Percentiles rank a stretch among this genome's conserved stretches.
phyloP scores from a whole-genome alignment of 2,888 invertebrate species.

The Electrophaes corylata region DNA sequence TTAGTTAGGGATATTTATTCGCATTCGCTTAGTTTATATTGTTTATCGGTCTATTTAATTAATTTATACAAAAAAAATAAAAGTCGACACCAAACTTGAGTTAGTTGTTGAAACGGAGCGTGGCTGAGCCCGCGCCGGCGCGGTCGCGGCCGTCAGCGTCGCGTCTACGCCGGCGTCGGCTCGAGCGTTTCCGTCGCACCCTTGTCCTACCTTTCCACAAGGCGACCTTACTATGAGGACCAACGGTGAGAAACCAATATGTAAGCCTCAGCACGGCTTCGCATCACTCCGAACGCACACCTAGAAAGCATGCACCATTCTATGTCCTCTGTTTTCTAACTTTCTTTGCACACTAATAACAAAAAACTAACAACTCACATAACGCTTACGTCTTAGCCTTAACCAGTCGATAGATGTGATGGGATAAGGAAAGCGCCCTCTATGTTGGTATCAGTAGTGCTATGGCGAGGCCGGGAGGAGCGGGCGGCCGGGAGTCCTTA shows the following conservation, averaged over 20 bases:
- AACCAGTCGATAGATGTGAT: constrained; percentile 83
- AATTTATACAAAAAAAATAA: constrained; percentile 76
- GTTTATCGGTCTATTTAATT: constrained; percentile 79
- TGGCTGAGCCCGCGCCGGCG: constrained; percentile 59
- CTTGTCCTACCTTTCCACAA: constrained; percentile 66
- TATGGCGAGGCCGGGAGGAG: constrained; percentile 75
- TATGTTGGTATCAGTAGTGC: constrained; percentile 70
- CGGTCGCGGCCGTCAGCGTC: constrained; percentile 42
- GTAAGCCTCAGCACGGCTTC: constrained; percentile 81
- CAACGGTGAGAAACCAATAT: constrained; percentile 82
- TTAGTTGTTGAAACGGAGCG: constrained; percentile 67
- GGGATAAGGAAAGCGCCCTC: constrained; percentile 92
- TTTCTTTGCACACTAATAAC: constrained; percentile 73
- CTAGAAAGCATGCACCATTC: constrained; percentile 69
- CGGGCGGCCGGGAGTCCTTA: constrained; percentile 83
- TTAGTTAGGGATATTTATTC: constrained; percentile 83
- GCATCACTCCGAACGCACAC: constrained; percentile 79
- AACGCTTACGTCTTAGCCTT: constrained; percentile 79
- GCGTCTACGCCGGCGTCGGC: constrained; percentile 49
- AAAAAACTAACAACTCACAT: constrained; percentile 67
- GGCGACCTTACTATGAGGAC: constrained; percentile 75
- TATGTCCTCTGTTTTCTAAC: constrained; percentile 67
- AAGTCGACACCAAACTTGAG: constrained; percentile 78
- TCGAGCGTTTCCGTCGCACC: constrained; percentile 61
- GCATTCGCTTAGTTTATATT: constrained; percentile 83